Evolutionary conservation across 2,113 vertebrate species (phyloP).

Genomic region (Picathartes gymnocephalus): DNA sequence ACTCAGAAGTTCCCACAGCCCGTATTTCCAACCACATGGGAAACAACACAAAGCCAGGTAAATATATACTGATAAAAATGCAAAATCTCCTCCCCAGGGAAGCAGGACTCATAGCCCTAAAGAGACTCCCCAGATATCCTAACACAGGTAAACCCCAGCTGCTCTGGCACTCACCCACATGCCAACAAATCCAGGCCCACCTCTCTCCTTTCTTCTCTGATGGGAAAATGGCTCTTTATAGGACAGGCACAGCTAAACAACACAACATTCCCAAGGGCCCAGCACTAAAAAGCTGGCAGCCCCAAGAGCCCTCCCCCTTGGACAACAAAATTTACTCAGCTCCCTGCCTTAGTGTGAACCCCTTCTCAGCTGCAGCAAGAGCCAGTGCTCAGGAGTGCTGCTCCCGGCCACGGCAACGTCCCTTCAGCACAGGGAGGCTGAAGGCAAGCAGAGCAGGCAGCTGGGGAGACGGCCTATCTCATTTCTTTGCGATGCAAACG

Average conservation of each 20-base stretch:
- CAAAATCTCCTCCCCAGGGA: background rate
- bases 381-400: rapidly evolving
- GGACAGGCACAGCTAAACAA: background rate
- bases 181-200: background rate
- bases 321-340: background rate
- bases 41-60: background rate
- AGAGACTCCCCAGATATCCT: background rate
- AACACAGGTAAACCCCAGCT: background rate
- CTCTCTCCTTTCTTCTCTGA: background rate
- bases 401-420: background rate
- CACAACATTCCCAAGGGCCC: background rate
- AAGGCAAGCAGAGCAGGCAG: background rate
- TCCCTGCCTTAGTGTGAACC: background rate
- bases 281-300: background rate
- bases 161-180: background rate
- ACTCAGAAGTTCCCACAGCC: background rate
- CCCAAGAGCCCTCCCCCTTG: rapidly evolving
- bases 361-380: background rate
- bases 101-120: background rate
- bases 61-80: rapidly evolving
- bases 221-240: rapidly evolving
- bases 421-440: rapidly evolving
- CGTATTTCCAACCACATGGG: rapidly evolving
- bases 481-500: background rate
- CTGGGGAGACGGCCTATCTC: background rate